A percentile compares a stretch with the other conserved stretches of the same genome.
Evolutionary conservation across 2,113 vertebrate species (phyloP).

Genomic region (Solea senegalensis): DNA sequence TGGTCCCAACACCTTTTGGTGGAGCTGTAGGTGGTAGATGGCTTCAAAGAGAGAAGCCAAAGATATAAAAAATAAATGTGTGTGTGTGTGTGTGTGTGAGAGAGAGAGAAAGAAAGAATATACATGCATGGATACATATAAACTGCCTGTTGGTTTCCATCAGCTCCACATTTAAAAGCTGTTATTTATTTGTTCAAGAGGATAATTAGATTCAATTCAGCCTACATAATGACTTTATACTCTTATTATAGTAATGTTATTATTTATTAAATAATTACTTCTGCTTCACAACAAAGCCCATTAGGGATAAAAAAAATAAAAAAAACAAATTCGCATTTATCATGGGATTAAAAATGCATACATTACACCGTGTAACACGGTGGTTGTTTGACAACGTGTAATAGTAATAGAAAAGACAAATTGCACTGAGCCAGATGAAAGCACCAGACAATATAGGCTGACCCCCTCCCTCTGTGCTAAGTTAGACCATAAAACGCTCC

Average conservation of each 20-base stretch:
- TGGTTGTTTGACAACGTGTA: constrained; percentile 32
- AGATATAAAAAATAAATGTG: no score
- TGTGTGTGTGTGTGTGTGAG: constrained; percentile 12
- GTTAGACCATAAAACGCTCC: constrained; percentile 71
- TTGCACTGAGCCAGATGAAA: constrained; percentile 71
- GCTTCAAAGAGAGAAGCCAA: constrained; percentile 19
- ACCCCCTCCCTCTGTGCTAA: constrained; percentile 73
- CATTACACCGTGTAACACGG: background rate
- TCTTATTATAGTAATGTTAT: no score
- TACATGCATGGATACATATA: constrained; percentile 3
- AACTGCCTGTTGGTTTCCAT: constrained; percentile 36
- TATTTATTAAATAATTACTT: no score
- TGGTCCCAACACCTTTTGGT: constrained; percentile 64
- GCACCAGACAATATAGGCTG: constrained; percentile 52
- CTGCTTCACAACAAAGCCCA: no score
- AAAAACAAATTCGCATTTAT: background rate
- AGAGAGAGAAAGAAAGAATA: background rate
- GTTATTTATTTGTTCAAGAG: no score
- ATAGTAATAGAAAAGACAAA: constrained; percentile 62
- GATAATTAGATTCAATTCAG: no score
- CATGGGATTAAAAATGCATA: background rate
- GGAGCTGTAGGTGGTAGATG: constrained; percentile 18
- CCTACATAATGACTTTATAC: no score
- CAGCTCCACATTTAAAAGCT: no score
- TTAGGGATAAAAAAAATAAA: background rate